Evolutionary conservation across 2,888 invertebrate species (phyloP), one percentile per base, ranked within the genome.

Genomic region (Drosophila prostipennis): DNA sequence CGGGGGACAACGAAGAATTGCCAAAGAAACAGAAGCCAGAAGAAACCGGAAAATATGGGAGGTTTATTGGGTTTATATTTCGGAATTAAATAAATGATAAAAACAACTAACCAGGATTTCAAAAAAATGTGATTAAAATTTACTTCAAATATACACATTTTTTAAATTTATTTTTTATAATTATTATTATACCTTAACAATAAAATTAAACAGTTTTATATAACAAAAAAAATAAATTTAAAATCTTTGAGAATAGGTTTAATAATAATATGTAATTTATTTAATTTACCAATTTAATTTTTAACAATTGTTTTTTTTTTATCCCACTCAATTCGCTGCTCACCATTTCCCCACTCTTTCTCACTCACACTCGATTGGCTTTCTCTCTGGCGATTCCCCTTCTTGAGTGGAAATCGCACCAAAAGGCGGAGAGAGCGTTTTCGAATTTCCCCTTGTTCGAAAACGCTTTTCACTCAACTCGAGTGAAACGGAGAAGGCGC

Each of bases 341-440:
- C 46, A 46, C n/a, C 26, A 43, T 2, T 16, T 32, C n/a, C 19
- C 0, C 37, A 8, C 43, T 11, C 49, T 2, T 36, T 16, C 61
- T n/a, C 51, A 26, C 71, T 45, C 48, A n/a, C 36, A 11, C 42
- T 45, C 42, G 10, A 45, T 36, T 32, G 16, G 13, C 8, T 55
- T 63, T 36, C 49, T 34, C 37, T 32, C 59, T 13, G 49, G 42
- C 46, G 37, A 55, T 34, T 56, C 77, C 78, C 74, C 82, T 77
- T 60, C 43, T 82, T 79, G 77, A 79, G 82, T 19, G 56, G 4
- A 37, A 60, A 29, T 1, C 10, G 29, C 36, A 23, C 10, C 6
- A 19, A 7, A 7, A 7, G 14, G 23, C 43, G 29, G 29, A 11
- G 14, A 34, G 51, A 60, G 60, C 42, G 36, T 19, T 49, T 59